Evolutionary conservation across 2,113 vertebrate genomes (phyloP), one percentile per base, ranked within the genome.

Genomic region (Aphelocoma coerulescens): DNA sequence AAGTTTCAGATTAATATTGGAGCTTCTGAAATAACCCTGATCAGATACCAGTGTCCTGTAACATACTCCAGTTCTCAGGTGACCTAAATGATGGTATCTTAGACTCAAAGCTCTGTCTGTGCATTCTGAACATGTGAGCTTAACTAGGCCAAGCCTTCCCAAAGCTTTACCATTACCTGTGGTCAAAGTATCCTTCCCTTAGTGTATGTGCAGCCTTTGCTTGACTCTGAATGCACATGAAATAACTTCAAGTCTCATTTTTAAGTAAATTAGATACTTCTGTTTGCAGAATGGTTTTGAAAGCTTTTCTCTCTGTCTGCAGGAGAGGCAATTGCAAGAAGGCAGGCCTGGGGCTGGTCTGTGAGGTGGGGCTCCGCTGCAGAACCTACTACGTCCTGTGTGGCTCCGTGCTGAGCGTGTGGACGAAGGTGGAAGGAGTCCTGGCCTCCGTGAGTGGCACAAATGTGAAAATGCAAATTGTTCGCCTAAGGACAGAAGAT

Each of bases 251-350:
- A 10, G 7, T 35, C 49, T 73, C 2, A 4, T 23, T 59, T 59
- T 27, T 4, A 67, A 85, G 13, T 4, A 7, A 66, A 28, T 20
- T 0, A 6, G 52, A 3, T n/a, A 3, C 2, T 59, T 79, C 1
- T 39, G 6, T 37, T 52, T 14, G 13, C 35, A 28, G 55, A 39
- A 63, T 6, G 49, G 6, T 65, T 72, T 11, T 16, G 10, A 83
- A 54, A 73, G 51, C 14, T 62, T 72, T 48, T 21, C 44, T 6
- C 4, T 20, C 24, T 82, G 1, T 28, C 72, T 58, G 10, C 94
- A 99, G 99, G 99, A 98, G 99, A 43, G 99, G 99, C n/a, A 99
- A 99, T 43, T 99, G 99, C 88, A 99, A 99, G 98, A 99, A 99
- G 82, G 99, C 98, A 4, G 98, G 99, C 0, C 96, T 99, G 94